Percentiles rank a stretch among this genome's conserved stretches.
Conservation (phyloP, 1,140 invertebrate species). For the Penaeus indicus region DNA sequence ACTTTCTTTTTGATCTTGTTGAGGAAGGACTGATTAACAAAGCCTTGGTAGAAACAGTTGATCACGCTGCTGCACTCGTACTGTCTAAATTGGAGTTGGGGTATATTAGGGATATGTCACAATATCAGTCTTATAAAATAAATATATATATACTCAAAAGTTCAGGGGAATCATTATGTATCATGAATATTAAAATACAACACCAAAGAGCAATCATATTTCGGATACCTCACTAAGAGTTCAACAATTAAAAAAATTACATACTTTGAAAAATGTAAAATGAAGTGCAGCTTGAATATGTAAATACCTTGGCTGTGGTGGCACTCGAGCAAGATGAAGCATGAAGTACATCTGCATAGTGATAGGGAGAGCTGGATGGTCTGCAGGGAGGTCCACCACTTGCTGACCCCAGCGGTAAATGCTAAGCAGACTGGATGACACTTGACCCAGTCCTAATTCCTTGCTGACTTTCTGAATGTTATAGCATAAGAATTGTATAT, state of each 20-base stretch:
- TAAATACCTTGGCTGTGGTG: constrained; percentile 72
- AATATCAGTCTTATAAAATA: constrained; percentile 22
- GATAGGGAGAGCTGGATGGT: constrained; percentile 81
- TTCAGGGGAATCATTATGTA: constrained; percentile 5
- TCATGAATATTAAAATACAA: no score
- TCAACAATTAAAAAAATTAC: no score
- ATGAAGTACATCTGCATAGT: constrained; percentile 87
- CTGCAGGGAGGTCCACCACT: constrained; percentile 79
- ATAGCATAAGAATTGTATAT: background rate
- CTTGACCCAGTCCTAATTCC: constrained; percentile 75
- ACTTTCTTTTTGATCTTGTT: constrained; percentile 82
- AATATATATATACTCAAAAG: constrained; percentile 36
- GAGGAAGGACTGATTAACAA: constrained; percentile 78
- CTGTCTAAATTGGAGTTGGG: constrained; percentile 65
- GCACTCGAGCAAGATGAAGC: constrained; percentile 79
- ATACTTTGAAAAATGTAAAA: no score
- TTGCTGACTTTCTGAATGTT: constrained; percentile 71
- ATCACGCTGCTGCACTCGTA: constrained; percentile 77
- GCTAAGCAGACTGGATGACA: constrained; percentile 75
- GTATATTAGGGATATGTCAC: no score
- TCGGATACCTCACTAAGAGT: no score
- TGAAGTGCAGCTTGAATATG: background rate
- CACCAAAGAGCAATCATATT: no score
- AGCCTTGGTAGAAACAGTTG: constrained; percentile 83
- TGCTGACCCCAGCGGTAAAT: constrained; percentile 86